Base-by-base conservation (phyloP, 2,797 vertebrate genomes). In the Bovichtus variegatus region DNA sequence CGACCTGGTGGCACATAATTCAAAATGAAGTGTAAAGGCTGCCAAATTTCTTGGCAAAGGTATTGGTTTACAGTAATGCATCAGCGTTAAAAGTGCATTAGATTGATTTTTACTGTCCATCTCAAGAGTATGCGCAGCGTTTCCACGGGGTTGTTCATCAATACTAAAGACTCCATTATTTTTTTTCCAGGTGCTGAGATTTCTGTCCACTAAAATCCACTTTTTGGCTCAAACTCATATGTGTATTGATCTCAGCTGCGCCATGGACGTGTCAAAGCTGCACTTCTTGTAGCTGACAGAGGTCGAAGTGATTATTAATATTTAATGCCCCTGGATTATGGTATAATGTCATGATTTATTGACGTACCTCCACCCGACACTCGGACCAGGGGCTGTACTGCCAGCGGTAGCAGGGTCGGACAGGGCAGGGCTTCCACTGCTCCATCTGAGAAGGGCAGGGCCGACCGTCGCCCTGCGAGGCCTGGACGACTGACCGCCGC, bases 401-500 rank as follows among this genome's bases (percentile, higher is more conserved):
- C 98, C 98, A 99, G 36, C 87, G 94, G 87, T 99, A 99, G 84
- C 98, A 99, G 59, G 98, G 98, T 18, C 96, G 95, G 41, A 99
- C 97, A 0, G 97, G 97, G 59, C 98, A 99, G 6, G 98, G 97
- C 84, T 98, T 99, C 94, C 96, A 97, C 86, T 99, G 98, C 79
- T 98, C 96, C 96, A 96, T 95, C 93, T 97, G 96, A 21, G 94
- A 66, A 0, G 97, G 94, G 78, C 98, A 99, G 9, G 98, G 98
- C 67, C 98, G 96, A 40, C 98, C 98, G 36, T 99, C 98, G 2
- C 98, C 98, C 93, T 97, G 97, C 84, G 97, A 97, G 0, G 96
- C 95, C 86, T 98, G 97, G 31, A 96, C 96, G 92, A 99, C 95
- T 0, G 90, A 87, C 66, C 97, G 95, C 74, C 82, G 96, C 71